Conservation (phyloP, 92 coral and sea anemone genomes). For the Paramuricea clavata region DNA sequence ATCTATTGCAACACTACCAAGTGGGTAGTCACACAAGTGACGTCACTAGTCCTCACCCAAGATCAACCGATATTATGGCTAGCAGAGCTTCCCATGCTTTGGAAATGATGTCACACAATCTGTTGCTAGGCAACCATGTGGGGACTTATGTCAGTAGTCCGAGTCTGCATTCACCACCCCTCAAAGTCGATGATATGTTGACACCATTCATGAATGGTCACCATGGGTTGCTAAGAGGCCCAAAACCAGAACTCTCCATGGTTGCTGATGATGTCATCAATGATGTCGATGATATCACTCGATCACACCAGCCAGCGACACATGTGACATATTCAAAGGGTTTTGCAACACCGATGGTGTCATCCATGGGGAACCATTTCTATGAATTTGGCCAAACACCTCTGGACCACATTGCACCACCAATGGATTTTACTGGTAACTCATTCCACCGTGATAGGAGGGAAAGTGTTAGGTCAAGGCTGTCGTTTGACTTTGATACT, state of each 20-base stretch:
- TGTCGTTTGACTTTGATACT: constrained; percentile 9
- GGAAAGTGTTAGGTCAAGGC: constrained; percentile 17
- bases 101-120: background rate
- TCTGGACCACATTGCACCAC: background rate
- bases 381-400: constrained; percentile 12
- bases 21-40: background rate
- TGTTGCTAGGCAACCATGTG: background rate
- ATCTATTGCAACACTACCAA: background rate
- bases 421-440: constrained; percentile 13
- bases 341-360: constrained; percentile 16
- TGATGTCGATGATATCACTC: background rate
- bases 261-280: background rate
- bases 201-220: background rate
- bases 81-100: background rate
- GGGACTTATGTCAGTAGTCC: background rate
- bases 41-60: background rate
- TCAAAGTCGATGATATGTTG: background rate
- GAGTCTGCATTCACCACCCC: background rate
- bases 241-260: background rate
- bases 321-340: constrained; percentile 5
- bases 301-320: background rate
- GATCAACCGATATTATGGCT: background rate
- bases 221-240: background rate
- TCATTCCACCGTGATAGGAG: background rate
- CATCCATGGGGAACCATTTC: background rate